Evolutionary conservation across 2,113 vertebrate genomes (phyloP).

Genomic region (Copsychus sechellarum): DNA sequence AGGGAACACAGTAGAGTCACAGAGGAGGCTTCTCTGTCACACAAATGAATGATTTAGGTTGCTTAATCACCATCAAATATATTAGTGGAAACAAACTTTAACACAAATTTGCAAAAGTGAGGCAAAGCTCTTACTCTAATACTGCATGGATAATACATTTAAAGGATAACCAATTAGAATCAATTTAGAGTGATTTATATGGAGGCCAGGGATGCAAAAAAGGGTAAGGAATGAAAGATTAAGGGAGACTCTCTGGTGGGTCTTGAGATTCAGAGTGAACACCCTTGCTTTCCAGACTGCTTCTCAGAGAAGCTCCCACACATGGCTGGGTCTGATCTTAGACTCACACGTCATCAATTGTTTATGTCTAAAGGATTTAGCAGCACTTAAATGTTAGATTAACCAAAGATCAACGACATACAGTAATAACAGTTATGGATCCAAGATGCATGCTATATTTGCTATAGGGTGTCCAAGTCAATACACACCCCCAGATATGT

Average conservation of each 20-base stretch:
- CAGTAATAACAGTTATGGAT: no score
- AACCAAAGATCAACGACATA: neutral
- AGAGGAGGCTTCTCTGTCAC: neutral
- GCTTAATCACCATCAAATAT: neutral
- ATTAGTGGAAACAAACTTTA: neutral
- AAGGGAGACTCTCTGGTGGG: neutral
- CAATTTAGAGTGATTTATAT: neutral
- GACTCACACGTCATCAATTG: neutral
- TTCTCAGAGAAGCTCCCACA: neutral
- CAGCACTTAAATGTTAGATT: neutral
- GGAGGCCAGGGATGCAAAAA: neutral
- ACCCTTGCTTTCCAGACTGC: neutral
- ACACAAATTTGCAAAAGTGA: neutral
- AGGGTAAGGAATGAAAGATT: neutral
- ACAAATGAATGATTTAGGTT: neutral
- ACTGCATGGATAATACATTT: neutral
- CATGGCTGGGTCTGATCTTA: neutral
- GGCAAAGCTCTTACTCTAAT: neutral
- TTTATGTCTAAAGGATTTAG: neutral
- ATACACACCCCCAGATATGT: neutral
- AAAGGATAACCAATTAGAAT: neutral
- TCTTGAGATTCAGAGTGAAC: neutral
- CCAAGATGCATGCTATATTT: neutral
- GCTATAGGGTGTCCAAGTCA: neutral
- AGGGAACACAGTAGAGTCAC: neutral